phyloP scores from a whole-genome alignment of 2,888 invertebrate species.

The Drosophila borealis region DNA sequence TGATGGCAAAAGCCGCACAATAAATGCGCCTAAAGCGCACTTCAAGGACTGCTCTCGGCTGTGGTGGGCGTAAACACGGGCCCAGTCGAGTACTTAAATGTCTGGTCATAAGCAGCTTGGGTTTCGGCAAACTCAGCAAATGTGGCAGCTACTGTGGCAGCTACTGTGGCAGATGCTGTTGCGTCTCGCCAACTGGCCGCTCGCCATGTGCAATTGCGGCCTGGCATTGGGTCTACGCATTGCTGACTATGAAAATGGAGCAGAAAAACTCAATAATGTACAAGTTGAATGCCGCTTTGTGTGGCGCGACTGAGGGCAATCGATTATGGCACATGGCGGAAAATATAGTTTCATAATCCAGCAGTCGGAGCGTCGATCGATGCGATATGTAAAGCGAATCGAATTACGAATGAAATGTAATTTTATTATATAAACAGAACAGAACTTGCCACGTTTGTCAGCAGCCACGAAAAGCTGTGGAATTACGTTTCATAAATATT shows the following conservation, averaged over 20 bases:
- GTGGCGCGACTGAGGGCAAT: constrained; percentile 23
- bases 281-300: constrained; percentile 18
- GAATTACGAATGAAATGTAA: constrained; percentile 61
- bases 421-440: constrained; percentile 37
- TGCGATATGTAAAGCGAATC: constrained; percentile 52
- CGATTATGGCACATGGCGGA: constrained; percentile 13
- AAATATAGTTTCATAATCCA: constrained; percentile 43
- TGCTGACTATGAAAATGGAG: constrained; percentile 26
- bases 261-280: constrained; percentile 23
- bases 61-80: constrained; percentile 10
- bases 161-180: neutral
- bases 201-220: neutral
- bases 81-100: constrained; percentile 11
- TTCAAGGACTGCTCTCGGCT: constrained; percentile 30
- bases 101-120: constrained; percentile 11
- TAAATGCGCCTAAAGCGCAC: constrained; percentile 30
- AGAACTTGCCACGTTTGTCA: constrained; percentile 3
- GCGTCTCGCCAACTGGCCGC: neutral
- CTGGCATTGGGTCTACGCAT: constrained; percentile 8
- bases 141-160: constrained; percentile 10
- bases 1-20: constrained; percentile 13
- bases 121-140: constrained; percentile 23
- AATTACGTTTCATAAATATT: constrained; percentile 65
- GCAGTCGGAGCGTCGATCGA: constrained; percentile 14
- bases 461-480: constrained; percentile 13